Conservation (phyloP, 2,888 invertebrate species). For the Metacarcinus magister region DNA sequence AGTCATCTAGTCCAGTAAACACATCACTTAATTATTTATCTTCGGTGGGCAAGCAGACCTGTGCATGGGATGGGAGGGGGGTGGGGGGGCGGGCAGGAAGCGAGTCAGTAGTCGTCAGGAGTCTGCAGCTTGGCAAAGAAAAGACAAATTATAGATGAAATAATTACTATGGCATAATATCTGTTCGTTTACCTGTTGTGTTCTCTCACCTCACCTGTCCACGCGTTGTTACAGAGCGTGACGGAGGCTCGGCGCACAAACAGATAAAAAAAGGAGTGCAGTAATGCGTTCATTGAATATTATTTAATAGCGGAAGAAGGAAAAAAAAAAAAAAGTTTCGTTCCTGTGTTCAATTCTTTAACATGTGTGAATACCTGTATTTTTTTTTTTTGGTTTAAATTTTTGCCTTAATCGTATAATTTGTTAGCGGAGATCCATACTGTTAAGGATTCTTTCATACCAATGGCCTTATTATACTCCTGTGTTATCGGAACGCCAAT, state of each 20-base stretch:
- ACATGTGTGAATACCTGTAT: slow-evolving; percentile 44
- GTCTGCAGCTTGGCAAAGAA: neutral
- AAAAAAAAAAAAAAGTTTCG: neutral
- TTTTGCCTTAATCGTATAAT: neutral
- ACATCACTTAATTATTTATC: slow-evolving; percentile 59
- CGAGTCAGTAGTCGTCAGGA: slow-evolving; percentile 9
- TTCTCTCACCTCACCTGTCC: neutral
- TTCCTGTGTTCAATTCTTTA: neutral
- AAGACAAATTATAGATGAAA: neutral
- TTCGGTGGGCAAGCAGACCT: slow-evolving; percentile 48
- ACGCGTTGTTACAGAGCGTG: neutral
- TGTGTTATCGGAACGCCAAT: slow-evolving; percentile 42
- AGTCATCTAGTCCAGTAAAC: slow-evolving; percentile 75
- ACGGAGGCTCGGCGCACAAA: neutral
- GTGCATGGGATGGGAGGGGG: neutral
- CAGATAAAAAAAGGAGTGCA: neutral
- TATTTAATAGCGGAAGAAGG: neutral
- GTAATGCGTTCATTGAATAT: neutral
- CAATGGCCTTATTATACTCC: slow-evolving; percentile 48
- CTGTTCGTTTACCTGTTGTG: neutral
- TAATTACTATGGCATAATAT: neutral
- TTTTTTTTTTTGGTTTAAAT: neutral
- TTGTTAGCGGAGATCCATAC: slow-evolving; percentile 23
- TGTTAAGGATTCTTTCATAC: slow-evolving; percentile 52
- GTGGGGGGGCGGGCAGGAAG: neutral